These are phyloP conservation scores for Aleiodes testaceus DNA, from an alignment of 2,888 invertebrate species.

Conservation along the genomic window DNA sequence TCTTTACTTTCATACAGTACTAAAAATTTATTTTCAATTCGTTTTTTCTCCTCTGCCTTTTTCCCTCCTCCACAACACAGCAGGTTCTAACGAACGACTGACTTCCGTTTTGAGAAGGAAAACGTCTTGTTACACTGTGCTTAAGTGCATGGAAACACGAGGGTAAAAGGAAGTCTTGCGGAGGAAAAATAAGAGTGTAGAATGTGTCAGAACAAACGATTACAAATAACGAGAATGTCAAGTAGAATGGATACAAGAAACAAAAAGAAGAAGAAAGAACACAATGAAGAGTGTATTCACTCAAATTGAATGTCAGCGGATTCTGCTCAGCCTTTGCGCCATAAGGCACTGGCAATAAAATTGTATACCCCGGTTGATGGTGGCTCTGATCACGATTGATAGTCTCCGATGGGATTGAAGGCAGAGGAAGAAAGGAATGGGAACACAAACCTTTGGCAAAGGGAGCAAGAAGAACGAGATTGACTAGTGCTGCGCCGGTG, in stretches of 20 bases:
- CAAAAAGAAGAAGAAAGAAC: background rate
- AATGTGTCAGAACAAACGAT: background rate
- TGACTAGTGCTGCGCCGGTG: slow-evolving; percentile 89
- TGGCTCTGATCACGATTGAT: slow-evolving; percentile 15
- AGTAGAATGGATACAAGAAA: slow-evolving; percentile 7
- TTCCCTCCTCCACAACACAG: background rate
- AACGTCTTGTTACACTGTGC: slow-evolving; percentile 21
- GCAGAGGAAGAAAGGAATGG: slow-evolving; percentile 19
- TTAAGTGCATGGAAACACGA: slow-evolving; percentile 23
- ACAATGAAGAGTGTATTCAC: slow-evolving; percentile 33
- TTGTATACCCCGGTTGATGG: background rate
- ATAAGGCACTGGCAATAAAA: slow-evolving; percentile 25
- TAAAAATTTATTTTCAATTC: slow-evolving; percentile 14
- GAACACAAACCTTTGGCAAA: slow-evolving; percentile 79
- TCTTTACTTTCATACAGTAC: background rate
- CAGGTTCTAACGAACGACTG: slow-evolving; percentile 2
- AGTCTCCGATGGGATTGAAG: slow-evolving; percentile 14
- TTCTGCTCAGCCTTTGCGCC: background rate
- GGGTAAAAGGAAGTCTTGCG: background rate
- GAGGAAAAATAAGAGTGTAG: background rate
- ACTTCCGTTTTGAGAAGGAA: slow-evolving; percentile 22
- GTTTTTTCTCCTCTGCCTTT: background rate
- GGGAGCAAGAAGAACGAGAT: slow-evolving; percentile 87
- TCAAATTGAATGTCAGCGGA: slow-evolving; percentile 7
- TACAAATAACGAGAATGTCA: slow-evolving; percentile 17